Percentiles rank a stretch among this genome's conserved stretches.
Conservation (phyloP, 2,888 invertebrate genomes). For the Synergus laeviventris region DNA sequence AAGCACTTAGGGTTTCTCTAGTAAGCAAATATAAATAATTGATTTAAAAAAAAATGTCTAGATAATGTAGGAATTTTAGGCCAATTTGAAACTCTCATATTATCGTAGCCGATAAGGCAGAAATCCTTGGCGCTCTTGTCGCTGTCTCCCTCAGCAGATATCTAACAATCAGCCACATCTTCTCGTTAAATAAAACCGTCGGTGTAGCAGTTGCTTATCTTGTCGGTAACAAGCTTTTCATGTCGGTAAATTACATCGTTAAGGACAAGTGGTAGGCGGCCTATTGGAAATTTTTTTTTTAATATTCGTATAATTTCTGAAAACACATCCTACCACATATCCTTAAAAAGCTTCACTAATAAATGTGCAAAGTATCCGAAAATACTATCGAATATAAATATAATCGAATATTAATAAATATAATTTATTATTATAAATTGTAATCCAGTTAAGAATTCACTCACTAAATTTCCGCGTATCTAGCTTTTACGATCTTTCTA, state of each 20-base stretch:
- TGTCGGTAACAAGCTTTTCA: background rate
- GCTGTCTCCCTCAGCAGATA: conserved; percentile 21
- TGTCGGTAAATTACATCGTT: background rate
- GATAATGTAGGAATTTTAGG: background rate
- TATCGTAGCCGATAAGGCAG: conserved; percentile 44
- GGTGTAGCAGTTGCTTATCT: background rate
- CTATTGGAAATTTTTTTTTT: too few relatives aligned
- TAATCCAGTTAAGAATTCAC: too few relatives aligned
- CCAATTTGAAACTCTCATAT: background rate
- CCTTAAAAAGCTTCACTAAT: too few relatives aligned
- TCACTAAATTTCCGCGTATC: too few relatives aligned
- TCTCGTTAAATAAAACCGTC: background rate
- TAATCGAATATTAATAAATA: too few relatives aligned
- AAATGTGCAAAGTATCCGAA: too few relatives aligned
- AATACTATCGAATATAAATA: too few relatives aligned
- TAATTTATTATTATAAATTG: too few relatives aligned
- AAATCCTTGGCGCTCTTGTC: background rate
- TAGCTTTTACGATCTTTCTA: background rate
- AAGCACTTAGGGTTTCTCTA: too few relatives aligned
- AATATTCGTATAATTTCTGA: too few relatives aligned
- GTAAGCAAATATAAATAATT: background rate
- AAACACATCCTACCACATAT: too few relatives aligned
- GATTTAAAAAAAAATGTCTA: background rate
- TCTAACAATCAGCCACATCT: background rate
- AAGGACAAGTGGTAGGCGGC: background rate